Conservation (phyloP, 1,140 invertebrate genomes). For the Drusus annulatus region DNA sequence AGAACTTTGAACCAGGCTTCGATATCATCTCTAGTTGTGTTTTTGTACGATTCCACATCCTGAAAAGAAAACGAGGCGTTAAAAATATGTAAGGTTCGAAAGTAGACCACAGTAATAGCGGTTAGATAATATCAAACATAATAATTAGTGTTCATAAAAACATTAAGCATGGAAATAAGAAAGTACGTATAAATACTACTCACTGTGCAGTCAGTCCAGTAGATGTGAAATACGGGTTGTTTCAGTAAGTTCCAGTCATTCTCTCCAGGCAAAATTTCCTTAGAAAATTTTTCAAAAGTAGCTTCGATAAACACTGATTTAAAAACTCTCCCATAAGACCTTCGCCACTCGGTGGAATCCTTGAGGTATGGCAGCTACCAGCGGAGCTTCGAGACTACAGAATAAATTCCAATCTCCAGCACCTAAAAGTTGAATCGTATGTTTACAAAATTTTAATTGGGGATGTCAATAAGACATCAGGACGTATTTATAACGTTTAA, state of each 20-base stretch:
- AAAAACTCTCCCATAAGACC: conserved; percentile 85
- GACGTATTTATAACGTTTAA: neutral
- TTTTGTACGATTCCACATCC: conserved; percentile 94
- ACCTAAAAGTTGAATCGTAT: conserved; percentile 73
- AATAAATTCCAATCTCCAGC: conserved; percentile 91
- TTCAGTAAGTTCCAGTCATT: conserved; percentile 84
- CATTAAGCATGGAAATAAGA: neutral
- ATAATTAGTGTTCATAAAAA: conserved; percentile 22
- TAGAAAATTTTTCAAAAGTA: conserved; percentile 87
- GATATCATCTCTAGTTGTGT: conserved; percentile 88
- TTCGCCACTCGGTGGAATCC: conserved; percentile 91
- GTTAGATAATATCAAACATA: neutral
- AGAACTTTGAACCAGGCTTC: conserved; percentile 89
- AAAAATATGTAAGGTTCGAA: neutral
- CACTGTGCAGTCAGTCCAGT: conserved; percentile 94
- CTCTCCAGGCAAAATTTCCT: conserved; percentile 79
- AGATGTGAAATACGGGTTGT: conserved; percentile 94
- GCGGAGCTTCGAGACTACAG: conserved; percentile 82
- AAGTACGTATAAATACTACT: conserved; percentile 61
- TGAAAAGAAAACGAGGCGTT: conserved; percentile 67
- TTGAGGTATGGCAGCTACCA: conserved; percentile 86
- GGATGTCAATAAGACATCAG: neutral
- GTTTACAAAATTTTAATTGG: conserved; percentile 14
- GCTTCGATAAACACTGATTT: conserved; percentile 89
- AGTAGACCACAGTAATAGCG: no score